Conservation (phyloP, 2,888 invertebrate species). For the Synanthedon myopaeformis region DNA sequence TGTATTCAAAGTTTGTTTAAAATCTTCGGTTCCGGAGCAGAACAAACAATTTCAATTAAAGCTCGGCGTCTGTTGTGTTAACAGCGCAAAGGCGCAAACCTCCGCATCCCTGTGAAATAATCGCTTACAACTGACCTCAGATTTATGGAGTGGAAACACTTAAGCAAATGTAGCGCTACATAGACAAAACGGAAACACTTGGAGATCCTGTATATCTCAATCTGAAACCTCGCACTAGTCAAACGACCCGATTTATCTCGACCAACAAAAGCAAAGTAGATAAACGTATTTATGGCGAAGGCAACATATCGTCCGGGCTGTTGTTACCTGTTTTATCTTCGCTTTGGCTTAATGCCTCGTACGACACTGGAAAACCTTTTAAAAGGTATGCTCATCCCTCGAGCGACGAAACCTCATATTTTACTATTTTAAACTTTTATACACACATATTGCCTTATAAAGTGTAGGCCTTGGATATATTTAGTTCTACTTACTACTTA, state of each 20-base stretch:
- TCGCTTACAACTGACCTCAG: background rate
- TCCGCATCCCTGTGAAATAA: background rate
- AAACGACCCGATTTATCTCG: slow-evolving; percentile 50
- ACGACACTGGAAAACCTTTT: slow-evolving; percentile 52
- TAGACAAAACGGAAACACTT: slow-evolving; percentile 26
- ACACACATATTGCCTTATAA: no score
- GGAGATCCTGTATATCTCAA: slow-evolving; percentile 31
- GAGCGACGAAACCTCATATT: slow-evolving; percentile 22
- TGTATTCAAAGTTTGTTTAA: no score
- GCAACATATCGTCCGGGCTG: slow-evolving; percentile 41
- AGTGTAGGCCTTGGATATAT: no score
- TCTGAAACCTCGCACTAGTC: slow-evolving; percentile 41
- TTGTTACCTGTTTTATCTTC: slow-evolving; percentile 51
- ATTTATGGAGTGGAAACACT: background rate
- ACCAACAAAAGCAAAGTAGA: slow-evolving; percentile 55
- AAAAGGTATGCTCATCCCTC: slow-evolving; percentile 49
- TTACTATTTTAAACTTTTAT: background rate
- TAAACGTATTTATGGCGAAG: slow-evolving; percentile 51
- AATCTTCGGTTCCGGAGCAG: background rate
- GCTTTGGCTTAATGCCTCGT: slow-evolving; percentile 46
- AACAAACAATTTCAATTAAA: background rate
- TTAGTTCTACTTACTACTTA: no score
- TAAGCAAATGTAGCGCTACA: slow-evolving; percentile 14
- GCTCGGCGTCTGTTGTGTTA: background rate
- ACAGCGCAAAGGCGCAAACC: background rate